Conservation (phyloP, 2,113 vertebrate genomes). For the Hassar affinis region DNA sequence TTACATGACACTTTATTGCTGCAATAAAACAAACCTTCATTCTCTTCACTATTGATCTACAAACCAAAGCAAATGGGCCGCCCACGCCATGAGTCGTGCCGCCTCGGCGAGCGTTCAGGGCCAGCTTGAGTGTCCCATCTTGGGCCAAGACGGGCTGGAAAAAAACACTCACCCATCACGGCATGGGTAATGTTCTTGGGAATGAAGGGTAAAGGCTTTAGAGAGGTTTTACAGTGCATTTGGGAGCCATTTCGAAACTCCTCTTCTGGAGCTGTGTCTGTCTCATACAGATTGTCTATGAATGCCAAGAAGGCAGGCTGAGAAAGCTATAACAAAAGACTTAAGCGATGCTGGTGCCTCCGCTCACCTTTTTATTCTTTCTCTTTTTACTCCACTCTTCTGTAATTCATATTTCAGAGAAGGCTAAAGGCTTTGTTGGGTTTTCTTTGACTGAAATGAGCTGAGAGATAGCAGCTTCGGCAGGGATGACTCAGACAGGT, state of each 20-base stretch:
- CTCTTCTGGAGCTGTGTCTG: slow-evolving; percentile 31
- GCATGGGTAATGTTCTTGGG: slow-evolving; percentile 37
- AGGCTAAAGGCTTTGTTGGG: slow-evolving; percentile 36
- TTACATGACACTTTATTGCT: slow-evolving; percentile 56
- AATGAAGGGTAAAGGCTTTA: slow-evolving; percentile 34
- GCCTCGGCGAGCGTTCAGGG: not conserved
- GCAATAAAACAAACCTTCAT: slow-evolving; percentile 57
- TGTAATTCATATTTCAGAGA: slow-evolving; percentile 44
- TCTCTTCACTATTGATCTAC: slow-evolving; percentile 54
- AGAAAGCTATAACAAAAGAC: slow-evolving; percentile 40
- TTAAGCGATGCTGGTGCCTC: slow-evolving; percentile 17
- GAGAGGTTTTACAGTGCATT: slow-evolving; percentile 43
- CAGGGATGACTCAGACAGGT: slow-evolving; percentile 8
- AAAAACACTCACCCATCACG: slow-evolving; percentile 46
- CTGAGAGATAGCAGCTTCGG: slow-evolving; percentile 21
- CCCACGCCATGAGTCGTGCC: not conserved
- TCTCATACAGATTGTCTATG: slow-evolving; percentile 17
- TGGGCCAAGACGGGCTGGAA: not conserved
- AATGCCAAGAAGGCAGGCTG: slow-evolving; percentile 44
- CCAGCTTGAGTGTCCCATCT: not conserved
- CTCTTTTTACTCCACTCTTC: slow-evolving; percentile 13
- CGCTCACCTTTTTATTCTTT: slow-evolving; percentile 23
- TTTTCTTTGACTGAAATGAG: slow-evolving; percentile 35
- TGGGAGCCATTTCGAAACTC: slow-evolving; percentile 41
- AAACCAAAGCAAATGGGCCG: slow-evolving; percentile 45